Evolutionary conservation across 2,888 invertebrate species (phyloP), one percentile per base, ranked within the genome.

Genomic region (Danaus chrysippus): DNA sequence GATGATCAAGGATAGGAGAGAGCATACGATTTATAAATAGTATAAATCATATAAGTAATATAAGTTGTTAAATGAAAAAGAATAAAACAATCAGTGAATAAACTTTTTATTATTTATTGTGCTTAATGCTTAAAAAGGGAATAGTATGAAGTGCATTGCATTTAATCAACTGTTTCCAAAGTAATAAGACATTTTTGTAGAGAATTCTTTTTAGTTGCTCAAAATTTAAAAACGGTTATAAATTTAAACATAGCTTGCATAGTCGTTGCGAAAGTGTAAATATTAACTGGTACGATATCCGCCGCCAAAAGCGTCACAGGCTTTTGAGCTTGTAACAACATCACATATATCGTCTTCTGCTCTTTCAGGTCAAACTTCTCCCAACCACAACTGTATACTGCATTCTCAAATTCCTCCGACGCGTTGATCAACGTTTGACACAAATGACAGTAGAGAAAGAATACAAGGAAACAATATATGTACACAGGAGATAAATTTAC

Each of bases 331-430:
- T 82, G 77, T 15, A 81, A 55, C 17, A 89, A 67, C 77, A 87
- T 84, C 12, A 82, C 62, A 34, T 74, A 86, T 0, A 86, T 66
- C 8, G 78, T 59, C 65, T 77, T 85, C 70, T 77, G 78, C 53
- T 87, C 83, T 1, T 74, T 80, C 10, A 78, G 13, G 13, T 74
- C 73, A 55, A 87, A 87, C 6, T 81, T 83, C 67, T 90, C 87
- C 90, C 90, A 90, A 0, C 89, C 89, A 65, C 90, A 88, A 46
- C 80, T 73, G 62, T 87, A 89, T 0, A 87, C 79, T 0, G 86
- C 77, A 3, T 66, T 76, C 63, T 84, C 86, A 54, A 87, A 89
- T 1, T 64, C 59, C 64, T 85, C 84, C 0, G 88, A 78, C 3
- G 84, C 82, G 63, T 86, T 81, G 3, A 82, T 80, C 64, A 89